phyloP scores from a whole-genome alignment of 2,888 invertebrate genomes.

The Panopea generosa region DNA sequence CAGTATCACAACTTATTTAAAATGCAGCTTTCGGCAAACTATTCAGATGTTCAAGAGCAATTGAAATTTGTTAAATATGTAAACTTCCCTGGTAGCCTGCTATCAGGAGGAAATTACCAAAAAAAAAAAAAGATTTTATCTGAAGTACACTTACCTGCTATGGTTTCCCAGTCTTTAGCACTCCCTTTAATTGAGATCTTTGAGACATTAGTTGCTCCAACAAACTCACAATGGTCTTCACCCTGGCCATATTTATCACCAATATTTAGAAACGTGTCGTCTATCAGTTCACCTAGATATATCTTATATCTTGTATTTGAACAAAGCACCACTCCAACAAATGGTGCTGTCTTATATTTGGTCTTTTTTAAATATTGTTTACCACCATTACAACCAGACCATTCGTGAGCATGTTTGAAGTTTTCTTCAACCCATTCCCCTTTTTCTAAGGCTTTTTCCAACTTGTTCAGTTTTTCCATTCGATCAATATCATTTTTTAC shows the following conservation, averaged over 20 bases:
- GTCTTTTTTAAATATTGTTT: conserved; percentile 69
- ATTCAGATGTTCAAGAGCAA: too few species aligned
- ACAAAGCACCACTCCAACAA: conserved; percentile 80
- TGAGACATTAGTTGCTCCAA: conserved; percentile 59
- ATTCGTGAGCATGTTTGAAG: conserved; percentile 65
- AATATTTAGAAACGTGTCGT: conserved; percentile 74
- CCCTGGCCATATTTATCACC: conserved; percentile 74
- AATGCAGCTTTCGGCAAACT: too few species aligned
- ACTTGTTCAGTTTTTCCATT: conserved; percentile 5
- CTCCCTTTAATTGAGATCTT: conserved; percentile 44
- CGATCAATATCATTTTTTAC: neutral
- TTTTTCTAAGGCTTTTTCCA: conserved; percentile 49
- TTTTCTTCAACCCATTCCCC: conserved; percentile 72
- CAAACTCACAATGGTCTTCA: conserved; percentile 81
- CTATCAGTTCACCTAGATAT: conserved; percentile 70
- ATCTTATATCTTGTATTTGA: conserved; percentile 75
- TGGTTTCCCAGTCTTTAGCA: conserved; percentile 18
- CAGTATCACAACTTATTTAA: too few species aligned
- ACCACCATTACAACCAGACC: conserved; percentile 69
- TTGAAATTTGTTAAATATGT: too few species aligned
- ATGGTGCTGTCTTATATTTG: conserved; percentile 16
- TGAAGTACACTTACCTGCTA: conserved; percentile 27
- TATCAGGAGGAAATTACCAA: too few species aligned
- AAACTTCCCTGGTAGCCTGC: too few species aligned
- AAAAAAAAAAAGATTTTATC: too few species aligned